Evolutionary conservation across 2,888 invertebrate species (phyloP).

Genomic region (Phaonia tiefii): DNA sequence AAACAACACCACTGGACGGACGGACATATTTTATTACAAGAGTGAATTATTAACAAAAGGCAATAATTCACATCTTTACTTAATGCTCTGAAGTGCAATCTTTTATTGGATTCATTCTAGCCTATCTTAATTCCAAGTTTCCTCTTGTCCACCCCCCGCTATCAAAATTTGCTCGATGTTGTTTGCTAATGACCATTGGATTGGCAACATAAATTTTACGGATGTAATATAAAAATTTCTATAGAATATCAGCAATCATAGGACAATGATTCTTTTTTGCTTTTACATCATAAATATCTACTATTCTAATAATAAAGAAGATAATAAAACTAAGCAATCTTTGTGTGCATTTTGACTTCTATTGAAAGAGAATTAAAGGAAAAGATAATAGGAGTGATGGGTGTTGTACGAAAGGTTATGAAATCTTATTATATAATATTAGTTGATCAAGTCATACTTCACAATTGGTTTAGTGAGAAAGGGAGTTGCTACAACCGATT

Average conservation of each 20-base stretch:
- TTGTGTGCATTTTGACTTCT: conserved; percentile 32
- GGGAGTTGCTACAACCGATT: too few relatives aligned
- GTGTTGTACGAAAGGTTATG: too few relatives aligned
- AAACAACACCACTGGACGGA: too few relatives aligned
- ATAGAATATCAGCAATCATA: conserved; percentile 43
- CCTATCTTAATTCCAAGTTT: too few relatives aligned
- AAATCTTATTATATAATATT: too few relatives aligned
- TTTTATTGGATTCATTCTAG: neutral
- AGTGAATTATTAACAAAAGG: conserved; percentile 30
- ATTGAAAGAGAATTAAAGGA: conserved; percentile 9
- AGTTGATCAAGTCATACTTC: too few relatives aligned
- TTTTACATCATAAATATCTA: conserved; percentile 33
- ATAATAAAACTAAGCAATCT: too few relatives aligned
- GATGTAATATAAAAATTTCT: conserved; percentile 19
- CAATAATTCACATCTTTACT: conserved; percentile 13
- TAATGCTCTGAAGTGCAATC: conserved; percentile 24
- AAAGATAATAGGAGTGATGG: neutral
- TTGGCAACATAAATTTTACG: conserved; percentile 43
- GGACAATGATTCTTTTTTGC: conserved; percentile 18
- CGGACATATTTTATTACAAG: neutral
- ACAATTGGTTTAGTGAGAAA: too few relatives aligned
- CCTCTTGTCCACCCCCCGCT: too few relatives aligned
- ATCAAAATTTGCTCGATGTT: neutral
- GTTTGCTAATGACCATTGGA: conserved; percentile 17
- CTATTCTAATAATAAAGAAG: conserved; percentile 34